Evolutionary conservation across 2,113 vertebrate species (phyloP), one percentile per base, ranked within the genome.

Genomic region (Prolemur simus): DNA sequence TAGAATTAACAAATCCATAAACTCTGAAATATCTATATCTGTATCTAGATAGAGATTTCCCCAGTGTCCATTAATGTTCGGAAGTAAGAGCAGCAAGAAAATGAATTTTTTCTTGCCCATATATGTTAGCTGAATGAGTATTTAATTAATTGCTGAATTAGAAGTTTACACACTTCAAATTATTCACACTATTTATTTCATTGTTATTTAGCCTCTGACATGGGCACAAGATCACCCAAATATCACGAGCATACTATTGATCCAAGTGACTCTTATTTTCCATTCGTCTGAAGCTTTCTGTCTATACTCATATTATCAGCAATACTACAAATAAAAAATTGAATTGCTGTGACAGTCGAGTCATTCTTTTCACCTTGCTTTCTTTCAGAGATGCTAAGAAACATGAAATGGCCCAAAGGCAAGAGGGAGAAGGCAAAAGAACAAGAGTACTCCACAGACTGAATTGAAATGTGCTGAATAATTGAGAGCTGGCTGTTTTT

Each of bases 81-180:
- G 1, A 84, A 56, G 39, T 39, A 39, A 21, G 37, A 8, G 4
- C 3, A 71, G 18, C 5, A 39, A n/a, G 34, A 42, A 66, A 27
- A 49, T 7, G 5, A n/a, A 5, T 5, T 42, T 49, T 49, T 91
- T 49, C 34, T 66, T 69, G 25, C 5, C 47, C 34, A 34, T 3
- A n/a, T 74, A 20, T 78, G 54, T 45, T 58, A 80, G 84, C 49
- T 92, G 49, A 76, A 69, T 3, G 3, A 81, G 27, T 39, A 92
- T 89, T 81, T 94, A 83, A 92, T 42, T 84, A 84, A 64, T 96
- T 60, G 37, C 49, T 76, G 13, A 93, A 93, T 91, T 83, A 54
- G 45, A 89, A 52, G 3, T 63, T 91, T 80, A 81, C 8, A 52
- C 20, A 81, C 25, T 91, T 68, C 32, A 69, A 64, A 77, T 93